Base-by-base conservation (phyloP, 2,113 vertebrate genomes). In the Myrmophylax atrothorax region DNA sequence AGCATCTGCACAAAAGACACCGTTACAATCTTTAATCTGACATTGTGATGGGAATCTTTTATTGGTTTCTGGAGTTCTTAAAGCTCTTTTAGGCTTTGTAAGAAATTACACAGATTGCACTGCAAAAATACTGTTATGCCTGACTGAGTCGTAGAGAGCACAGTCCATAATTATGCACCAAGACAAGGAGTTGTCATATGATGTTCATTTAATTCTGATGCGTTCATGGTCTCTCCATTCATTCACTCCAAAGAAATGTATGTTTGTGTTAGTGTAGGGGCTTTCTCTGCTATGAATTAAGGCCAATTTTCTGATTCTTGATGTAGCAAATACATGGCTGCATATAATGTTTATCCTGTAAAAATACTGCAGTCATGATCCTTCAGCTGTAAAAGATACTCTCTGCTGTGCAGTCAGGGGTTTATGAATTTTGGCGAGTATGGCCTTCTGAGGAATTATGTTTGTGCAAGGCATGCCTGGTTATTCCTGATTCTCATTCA, bases 401-500 rank as follows among this genome's bases (percentile, higher is more conserved):
- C 38, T 63, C 46, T 68, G 70, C 42, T 83, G 28, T 31, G 26
- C 33, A 24, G 22, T 59, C 60, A 66, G 62, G 55, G 38, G n/a
- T 68, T 62, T 33, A 53, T 18, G 53, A 3, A 0, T 46, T 56
- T 42, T 26, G 38, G 42, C 1, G 0, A 37, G 1, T 20, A 37
- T 38, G n/a, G 22, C 33, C 33, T 37, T 37, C 33, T 29, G 60
- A 86, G 40, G 35, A 67, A 18, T 53, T 75, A 37, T 0, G 3
- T 23, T 60, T 6, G 1, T 56, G 22, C 66, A 38, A 68, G 19
- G 47, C 58, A 42, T 20, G 26, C 49, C 52, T 55, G 31, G 60
- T 44, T 50, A 4, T 44, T 90, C 56, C 78, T 37, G 22, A 56
- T 62, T 74, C 33, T 50, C 18, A 31, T 25, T 69, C 60, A 42